Base-by-base conservation (phyloP, 1,140 invertebrate species). In the Holotrichia oblita region DNA sequence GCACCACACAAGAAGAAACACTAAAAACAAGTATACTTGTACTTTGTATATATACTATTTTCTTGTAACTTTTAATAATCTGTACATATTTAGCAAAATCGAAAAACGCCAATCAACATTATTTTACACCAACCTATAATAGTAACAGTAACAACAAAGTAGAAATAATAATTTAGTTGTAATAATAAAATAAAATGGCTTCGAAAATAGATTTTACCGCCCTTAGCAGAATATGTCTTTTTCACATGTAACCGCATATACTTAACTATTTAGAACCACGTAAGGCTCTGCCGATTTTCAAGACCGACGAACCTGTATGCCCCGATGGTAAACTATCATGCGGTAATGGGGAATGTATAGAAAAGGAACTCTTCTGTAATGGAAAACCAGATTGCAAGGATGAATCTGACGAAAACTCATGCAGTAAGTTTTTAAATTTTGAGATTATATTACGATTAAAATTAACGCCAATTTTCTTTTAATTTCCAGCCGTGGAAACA, bases 351-450 rank as follows among this genome's bases (percentile, higher is more conserved):
- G 95, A 97, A 83, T 97, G 96, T 88, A 91, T 97, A 34, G 94
- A 96, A 80, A 96, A 95, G 87, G 93, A 95, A 84, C 89, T 97
- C 40, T 97, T 97, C 90, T 99, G 97, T 88, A 96, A 98, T 86
- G 95, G 95, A 85, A 95, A 95, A 88, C 88, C 92, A 40, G 96
- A 98, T 84, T 99, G 97, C 88, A 94, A 94, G 83, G 97, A 98
- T 87, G 94, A 96, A 84, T 98, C 96, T 48, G 97, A 98, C 86
- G 97, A 98, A 90, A 96, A 96, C 84, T 95, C 96, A 81, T 98
- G 97, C 91, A 93, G 96, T 97, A 90, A 94, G 95, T 94, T 80
- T 69, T 0, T 27, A 14, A 24, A 27, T 69, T 24, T 17, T 22
- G 12, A 20, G n/a, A 48, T 14, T 40, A 48, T 72, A 10, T 14